phyloP scores from a whole-genome alignment of 64 coral and sea anemone genomes.

The Actinia tenebrosa region DNA sequence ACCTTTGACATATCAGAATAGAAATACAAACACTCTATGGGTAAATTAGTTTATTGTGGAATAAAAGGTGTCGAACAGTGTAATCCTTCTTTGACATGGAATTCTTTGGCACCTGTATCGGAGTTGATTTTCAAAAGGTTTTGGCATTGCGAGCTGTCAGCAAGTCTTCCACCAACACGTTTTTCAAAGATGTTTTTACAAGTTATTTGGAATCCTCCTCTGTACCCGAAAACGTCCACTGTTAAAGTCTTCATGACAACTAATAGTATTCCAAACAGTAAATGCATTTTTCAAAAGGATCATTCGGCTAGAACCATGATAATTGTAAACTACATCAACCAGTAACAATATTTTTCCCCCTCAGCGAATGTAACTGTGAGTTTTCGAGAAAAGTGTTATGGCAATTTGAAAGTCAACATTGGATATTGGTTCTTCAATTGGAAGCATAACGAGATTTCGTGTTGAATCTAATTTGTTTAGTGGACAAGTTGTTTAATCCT shows the following conservation, averaged over 20 bases:
- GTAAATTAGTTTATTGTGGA: slow-evolving; percentile 3
- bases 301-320: neutral
- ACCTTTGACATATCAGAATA: neutral
- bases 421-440: neutral
- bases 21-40: neutral
- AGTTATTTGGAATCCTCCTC: neutral
- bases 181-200: neutral
- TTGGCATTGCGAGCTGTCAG: neutral
- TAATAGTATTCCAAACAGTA: neutral
- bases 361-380: neutral
- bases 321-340: neutral
- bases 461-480: neutral
- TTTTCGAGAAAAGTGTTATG: neutral
- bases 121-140: neutral
- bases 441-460: neutral
- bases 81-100: neutral
- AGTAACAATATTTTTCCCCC: neutral
- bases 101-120: neutral
- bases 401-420: neutral
- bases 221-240: neutral
- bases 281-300: neutral
- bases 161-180: neutral
- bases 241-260: neutral
- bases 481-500: neutral
- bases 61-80: neutral